Conservation (phyloP, 2,797 vertebrate species). For the Fistularia commersonii region DNA sequence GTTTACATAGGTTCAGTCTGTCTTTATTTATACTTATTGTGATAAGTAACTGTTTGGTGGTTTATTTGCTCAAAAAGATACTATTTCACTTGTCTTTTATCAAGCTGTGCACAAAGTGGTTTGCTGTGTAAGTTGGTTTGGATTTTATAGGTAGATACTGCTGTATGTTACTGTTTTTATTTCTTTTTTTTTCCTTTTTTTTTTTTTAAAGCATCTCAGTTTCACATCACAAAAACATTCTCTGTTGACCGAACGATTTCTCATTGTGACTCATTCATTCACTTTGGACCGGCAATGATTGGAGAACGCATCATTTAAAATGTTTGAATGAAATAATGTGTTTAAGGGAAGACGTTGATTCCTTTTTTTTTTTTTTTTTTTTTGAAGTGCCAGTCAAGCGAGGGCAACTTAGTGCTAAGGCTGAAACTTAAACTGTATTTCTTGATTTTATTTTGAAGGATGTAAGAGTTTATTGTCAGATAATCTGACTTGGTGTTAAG, state of each 20-base stretch:
- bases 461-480: constrained; percentile 25
- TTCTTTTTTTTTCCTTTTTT: too few species aligned
- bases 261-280: too few species aligned
- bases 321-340: too few species aligned
- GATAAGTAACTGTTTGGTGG: constrained; percentile 59
- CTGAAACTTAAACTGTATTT: too few species aligned
- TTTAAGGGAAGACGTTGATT: constrained; percentile 1
- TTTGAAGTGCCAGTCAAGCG: not conserved
- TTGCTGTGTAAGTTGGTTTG: constrained; percentile 65
- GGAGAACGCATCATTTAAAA: too few species aligned
- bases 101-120: constrained; percentile 66
- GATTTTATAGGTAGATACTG: constrained; percentile 52
- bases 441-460: constrained; percentile 17
- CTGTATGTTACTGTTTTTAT: constrained; percentile 49
- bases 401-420: too few species aligned
- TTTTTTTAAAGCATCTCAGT: constrained; percentile 17
- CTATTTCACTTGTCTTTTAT: constrained; percentile 47
- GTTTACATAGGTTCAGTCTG: constrained; percentile 67
- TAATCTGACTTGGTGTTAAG: too few species aligned
- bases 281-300: too few species aligned
- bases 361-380: not conserved
- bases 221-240: too few species aligned
- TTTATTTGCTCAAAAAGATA: constrained; percentile 52
- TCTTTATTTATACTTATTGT: constrained; percentile 80
- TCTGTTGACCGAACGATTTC: too few species aligned